These are phyloP conservation scores for Physella acuta DNA, from an alignment of 1,140 invertebrate species.

Conservation along the genomic window DNA sequence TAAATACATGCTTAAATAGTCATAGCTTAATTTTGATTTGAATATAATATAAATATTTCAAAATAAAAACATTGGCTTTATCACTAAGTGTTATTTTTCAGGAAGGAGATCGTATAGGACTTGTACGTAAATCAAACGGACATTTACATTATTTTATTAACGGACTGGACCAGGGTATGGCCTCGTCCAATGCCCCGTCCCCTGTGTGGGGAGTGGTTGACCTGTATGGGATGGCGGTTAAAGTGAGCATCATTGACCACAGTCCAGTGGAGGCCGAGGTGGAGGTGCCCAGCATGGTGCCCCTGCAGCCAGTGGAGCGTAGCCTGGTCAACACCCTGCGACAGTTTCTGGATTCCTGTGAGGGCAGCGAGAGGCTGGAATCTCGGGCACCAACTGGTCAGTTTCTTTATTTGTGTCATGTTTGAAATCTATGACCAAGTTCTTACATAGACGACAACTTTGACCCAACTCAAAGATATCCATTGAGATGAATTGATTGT, in stretches of 20 bases:
- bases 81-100: slow-evolving; percentile 27
- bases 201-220: slow-evolving; percentile 60
- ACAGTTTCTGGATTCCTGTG: slow-evolving; percentile 25
- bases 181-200: slow-evolving; percentile 48
- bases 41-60: not conserved
- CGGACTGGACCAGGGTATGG: slow-evolving; percentile 58
- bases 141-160: slow-evolving; percentile 59
- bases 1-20: not conserved
- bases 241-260: slow-evolving; percentile 65
- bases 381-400: slow-evolving; percentile 12
- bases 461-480: too few relatives aligned
- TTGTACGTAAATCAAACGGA: slow-evolving; percentile 53
- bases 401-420: too few relatives aligned
- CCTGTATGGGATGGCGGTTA: slow-evolving; percentile 77
- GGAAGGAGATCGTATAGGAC: slow-evolving; percentile 58
- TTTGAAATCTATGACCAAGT: too few relatives aligned
- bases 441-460: too few relatives aligned
- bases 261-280: slow-evolving; percentile 8
- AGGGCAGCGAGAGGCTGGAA: slow-evolving; percentile 13
- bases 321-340: slow-evolving; percentile 22
- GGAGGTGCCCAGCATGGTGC: not conserved
- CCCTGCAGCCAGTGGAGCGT: slow-evolving; percentile 16
- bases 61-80: not conserved
- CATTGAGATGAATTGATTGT: too few relatives aligned
- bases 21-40: not conserved